These are phyloP conservation scores for Rhincodon typus DNA, from an alignment of 2,797 vertebrate genomes.

Conservation along the genomic window DNA sequence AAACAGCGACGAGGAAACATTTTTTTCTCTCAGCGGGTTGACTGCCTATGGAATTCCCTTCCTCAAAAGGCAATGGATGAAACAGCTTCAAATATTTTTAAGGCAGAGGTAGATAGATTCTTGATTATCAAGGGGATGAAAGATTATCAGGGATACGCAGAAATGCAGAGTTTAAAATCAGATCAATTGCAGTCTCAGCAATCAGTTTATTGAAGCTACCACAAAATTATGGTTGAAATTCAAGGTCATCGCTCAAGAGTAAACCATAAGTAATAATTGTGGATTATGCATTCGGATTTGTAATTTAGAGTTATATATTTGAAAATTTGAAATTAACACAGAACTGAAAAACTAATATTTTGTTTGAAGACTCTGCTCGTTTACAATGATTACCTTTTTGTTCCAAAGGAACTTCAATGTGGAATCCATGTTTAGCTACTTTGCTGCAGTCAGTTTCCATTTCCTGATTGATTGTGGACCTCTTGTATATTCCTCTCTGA, in stretches of 20 bases:
- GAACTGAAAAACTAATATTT: background rate
- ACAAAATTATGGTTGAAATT: background rate
- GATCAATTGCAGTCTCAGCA: background rate
- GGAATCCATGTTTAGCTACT: conserved; percentile 58
- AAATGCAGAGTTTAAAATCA: no score
- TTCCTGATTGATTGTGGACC: conserved; percentile 59
- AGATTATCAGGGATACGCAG: no score
- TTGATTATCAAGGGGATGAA: no score
- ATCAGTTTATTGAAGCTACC: background rate
- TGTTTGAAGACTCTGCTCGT: background rate
- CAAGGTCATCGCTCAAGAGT: background rate
- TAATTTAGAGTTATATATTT: background rate
- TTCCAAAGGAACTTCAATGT: conserved; percentile 73
- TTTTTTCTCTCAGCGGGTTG: no score
- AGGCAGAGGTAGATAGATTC: no score
- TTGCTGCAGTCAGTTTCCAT: conserved; percentile 55
- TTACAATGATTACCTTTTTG: conserved; percentile 71
- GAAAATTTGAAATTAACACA: conserved; percentile 3
- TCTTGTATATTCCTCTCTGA: conserved; percentile 85
- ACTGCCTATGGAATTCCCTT: no score
- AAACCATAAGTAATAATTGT: background rate
- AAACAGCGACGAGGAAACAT: no score
- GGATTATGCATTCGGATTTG: background rate
- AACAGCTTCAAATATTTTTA: no score
- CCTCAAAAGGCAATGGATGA: no score